Percentiles rank a stretch among this genome's conserved stretches.
These are phyloP conservation scores for Poecilia picta DNA, from an alignment of 2,797 vertebrate genomes.

Conservation along the genomic window DNA sequence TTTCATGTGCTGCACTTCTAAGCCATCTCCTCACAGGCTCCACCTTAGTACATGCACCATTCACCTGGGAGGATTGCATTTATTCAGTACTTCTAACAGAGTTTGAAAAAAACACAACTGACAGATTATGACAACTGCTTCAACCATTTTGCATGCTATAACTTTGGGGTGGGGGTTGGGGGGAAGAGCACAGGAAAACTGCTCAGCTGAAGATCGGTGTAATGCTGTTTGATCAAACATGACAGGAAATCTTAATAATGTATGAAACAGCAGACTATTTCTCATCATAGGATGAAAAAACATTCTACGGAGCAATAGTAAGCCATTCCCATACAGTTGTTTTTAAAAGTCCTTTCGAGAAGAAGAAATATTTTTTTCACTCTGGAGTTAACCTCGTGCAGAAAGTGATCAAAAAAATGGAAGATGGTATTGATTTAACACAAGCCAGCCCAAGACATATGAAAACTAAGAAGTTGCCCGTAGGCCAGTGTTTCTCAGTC, in stretches of 20 bases:
- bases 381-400: conserved; percentile 44
- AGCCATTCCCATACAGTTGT: neutral
- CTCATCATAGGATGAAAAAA: neutral
- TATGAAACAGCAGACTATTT: neutral
- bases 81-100: neutral
- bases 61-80: neutral
- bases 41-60: neutral
- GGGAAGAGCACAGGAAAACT: neutral
- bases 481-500: too few species aligned
- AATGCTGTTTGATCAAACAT: conserved; percentile 10
- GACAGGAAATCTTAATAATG: conserved; percentile 12
- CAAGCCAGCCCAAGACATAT: neutral
- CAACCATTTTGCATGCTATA: neutral
- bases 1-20: neutral
- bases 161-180: neutral
- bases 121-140: neutral
- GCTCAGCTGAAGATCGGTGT: neutral
- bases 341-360: conserved; percentile 28
- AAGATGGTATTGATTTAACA: conserved; percentile 29
- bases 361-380: conserved; percentile 13
- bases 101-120: neutral
- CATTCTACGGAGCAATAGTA: neutral
- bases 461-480: neutral
- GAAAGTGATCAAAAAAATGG: neutral
- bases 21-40: neutral